A percentile compares a stretch with the other conserved stretches of the same genome.
phyloP scores from a whole-genome alignment of 1,140 invertebrate species.

The Nasonia longicornis region DNA sequence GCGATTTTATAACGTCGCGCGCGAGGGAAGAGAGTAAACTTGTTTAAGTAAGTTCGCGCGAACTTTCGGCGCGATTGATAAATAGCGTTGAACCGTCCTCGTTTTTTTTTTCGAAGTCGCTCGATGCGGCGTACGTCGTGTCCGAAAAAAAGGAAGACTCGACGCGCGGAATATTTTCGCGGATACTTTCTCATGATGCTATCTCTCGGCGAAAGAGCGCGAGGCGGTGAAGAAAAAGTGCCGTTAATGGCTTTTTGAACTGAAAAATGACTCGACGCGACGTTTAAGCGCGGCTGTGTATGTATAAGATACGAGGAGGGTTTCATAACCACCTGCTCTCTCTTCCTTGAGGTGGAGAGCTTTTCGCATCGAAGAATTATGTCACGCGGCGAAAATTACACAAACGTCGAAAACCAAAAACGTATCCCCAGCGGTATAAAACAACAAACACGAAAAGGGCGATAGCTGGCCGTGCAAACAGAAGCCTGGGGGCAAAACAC shows the following conservation, averaged over 20 bases:
- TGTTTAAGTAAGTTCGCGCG: not conserved
- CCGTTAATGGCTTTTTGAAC: constrained; percentile 22
- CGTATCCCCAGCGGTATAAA: not conserved
- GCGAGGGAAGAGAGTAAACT: not conserved
- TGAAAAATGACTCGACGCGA: constrained; percentile 13
- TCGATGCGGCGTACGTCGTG: not conserved
- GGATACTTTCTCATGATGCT: not conserved
- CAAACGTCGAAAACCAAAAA: not conserved
- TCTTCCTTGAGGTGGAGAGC: too few relatives aligned
- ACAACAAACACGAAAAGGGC: not conserved
- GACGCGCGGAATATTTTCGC: constrained; percentile 1
- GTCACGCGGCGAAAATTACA: too few relatives aligned
- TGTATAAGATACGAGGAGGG: not conserved
- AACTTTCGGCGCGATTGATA: not conserved
- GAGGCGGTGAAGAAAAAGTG: not conserved
- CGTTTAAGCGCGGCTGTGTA: not conserved
- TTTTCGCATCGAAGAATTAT: too few relatives aligned
- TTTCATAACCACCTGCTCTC: constrained; percentile 24
- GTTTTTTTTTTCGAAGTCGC: too few relatives aligned
- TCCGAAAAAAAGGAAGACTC: not conserved
- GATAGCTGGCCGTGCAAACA: not conserved
- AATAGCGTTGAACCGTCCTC: not conserved
- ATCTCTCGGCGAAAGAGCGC: not conserved
- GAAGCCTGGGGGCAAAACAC: not conserved
- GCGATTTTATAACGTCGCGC: not conserved